Percentiles rank a stretch among this genome's conserved stretches.
Evolutionary conservation across 2,888 invertebrate species (phyloP).

Genomic region (Diploptera punctata): DNA sequence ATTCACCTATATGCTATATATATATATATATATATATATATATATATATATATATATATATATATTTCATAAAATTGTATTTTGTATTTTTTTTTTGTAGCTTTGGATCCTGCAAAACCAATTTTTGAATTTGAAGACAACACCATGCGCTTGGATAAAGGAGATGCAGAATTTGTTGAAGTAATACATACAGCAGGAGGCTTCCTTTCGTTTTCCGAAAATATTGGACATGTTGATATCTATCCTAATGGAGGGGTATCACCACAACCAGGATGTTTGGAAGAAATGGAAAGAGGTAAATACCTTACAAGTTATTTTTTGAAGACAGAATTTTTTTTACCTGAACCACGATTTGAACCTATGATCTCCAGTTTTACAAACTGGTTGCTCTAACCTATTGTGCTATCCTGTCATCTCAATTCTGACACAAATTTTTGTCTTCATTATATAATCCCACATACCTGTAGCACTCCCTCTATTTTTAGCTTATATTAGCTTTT

Average conservation of each 20-base stretch:
- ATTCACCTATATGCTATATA: too few relatives aligned
- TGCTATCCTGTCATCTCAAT: too few relatives aligned
- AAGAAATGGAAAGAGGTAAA: not conserved
- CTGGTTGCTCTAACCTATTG: too few relatives aligned
- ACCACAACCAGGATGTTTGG: not conserved
- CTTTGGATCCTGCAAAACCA: constrained; percentile 72
- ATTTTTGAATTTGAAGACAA: constrained; percentile 55
- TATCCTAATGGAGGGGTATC: constrained; percentile 72
- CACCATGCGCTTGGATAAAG: constrained; percentile 62
- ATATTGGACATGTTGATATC: constrained; percentile 75
- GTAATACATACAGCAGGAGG: constrained; percentile 77
- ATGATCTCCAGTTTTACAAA: too few relatives aligned
- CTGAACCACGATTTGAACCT: too few relatives aligned
- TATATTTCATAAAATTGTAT: too few relatives aligned
- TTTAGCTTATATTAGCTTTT: not conserved
- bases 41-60: too few relatives aligned
- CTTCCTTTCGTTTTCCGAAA: constrained; percentile 62
- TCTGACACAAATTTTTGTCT: not conserved
- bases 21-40: too few relatives aligned
- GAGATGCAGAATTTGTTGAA: constrained; percentile 75
- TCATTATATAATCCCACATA: not conserved
- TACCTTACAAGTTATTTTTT: not conserved
- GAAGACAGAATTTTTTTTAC: not conserved
- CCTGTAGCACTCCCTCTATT: not conserved
- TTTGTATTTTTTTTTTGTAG: constrained; percentile 45